Base-by-base conservation (phyloP, 2,888 invertebrate species). In the Cephalotes varians region DNA sequence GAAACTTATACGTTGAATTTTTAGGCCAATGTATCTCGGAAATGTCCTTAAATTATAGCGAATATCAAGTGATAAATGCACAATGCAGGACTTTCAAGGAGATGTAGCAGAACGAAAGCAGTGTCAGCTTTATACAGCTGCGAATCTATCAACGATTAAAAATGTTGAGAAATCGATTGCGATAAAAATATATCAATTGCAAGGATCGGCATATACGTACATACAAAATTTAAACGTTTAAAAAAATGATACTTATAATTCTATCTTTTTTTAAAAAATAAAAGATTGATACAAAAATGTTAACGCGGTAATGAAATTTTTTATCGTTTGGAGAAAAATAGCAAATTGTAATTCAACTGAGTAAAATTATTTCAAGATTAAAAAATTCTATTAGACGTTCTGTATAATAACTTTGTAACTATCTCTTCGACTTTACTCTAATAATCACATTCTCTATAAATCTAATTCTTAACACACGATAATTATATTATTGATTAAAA, bases 1-100 rank as follows among this genome's bases (percentile, higher is more conserved):
- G 18, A 44, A 76, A 54, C 15, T 54, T 76, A 21, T 40, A n/a
- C 18, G 3, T 34, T 25, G n/a, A 77, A 71, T 71, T 71, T 44
- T 15, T 44, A 34, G 21, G 25, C 15, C 21, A 54, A 49, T 69
- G 6, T 69, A 21, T 67, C n/a, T 31, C 25, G n/a, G 6, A 65
- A 67, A 15, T 25, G n/a, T n/a, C 2, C 18, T 76, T 40, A 40
- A 77, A 28, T 54, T 77, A 69, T 15, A 40, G 3, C 6, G 28
- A 10, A n/a, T 77, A 54, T 21, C 18, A 44, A 28, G 10, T 67
- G 15, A 31, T 37, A 54, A 28, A 54, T 40, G 12, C 12, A 25
- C 64, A 31, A 21, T 49, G 18, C 7, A 28, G 12, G 1, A 62
- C 6, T 31, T 21, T 60, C n/a, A 60, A 21, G 58, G n/a, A 37